Base-by-base conservation (phyloP, 2,797 vertebrate species). In the Brachyalestes nurse region DNA sequence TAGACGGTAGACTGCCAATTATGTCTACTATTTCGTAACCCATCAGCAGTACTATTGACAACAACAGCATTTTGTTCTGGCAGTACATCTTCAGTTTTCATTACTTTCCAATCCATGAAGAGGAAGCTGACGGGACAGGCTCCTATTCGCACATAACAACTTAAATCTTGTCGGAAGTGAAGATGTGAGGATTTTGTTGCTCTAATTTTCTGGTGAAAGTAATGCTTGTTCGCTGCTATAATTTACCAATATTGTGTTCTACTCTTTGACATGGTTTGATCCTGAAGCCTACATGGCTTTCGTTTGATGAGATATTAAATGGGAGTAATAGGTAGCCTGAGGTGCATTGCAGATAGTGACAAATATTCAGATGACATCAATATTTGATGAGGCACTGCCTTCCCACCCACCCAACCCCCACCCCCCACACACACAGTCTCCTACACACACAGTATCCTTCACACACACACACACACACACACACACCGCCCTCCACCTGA, bases 11-110 rank as follows among this genome's bases (percentile, higher is more conserved):
- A 86, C 79, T 80, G 83, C 58, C 84, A 87, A 78, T 88, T 88
- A 87, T 67, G 40, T 88, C 58, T 40, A 78, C 49, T 78, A 81
- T 79, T 83, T 82, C 84, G 55, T 87, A 90, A 86, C 79, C 79
- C 87, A 86, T 72, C 72, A 67, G 42, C 58, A 45, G 47, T 71
- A 7, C 70, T 82, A 75, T 78, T 85, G 79, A 82, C 83, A 85
- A 72, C 51, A 77, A 40, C 75, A 67, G 79, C 75, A 40, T 47
- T 83, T 61, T 49, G 21, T 34, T 64, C 38, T 12, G 51, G 14
- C 74, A 53, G 58, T 17, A 72, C 58, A 40, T 73, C 67, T 49
- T 62, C 23, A 23, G 66, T 80, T 87, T 81, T 81, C 69, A 75
- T 81, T 78, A 78, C 51, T 6, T 40, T 69, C 17, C 57, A 40